Evolutionary conservation across 2,797 vertebrate genomes (phyloP), one percentile per base, ranked within the genome.

Genomic region (Bovichtus variegatus): DNA sequence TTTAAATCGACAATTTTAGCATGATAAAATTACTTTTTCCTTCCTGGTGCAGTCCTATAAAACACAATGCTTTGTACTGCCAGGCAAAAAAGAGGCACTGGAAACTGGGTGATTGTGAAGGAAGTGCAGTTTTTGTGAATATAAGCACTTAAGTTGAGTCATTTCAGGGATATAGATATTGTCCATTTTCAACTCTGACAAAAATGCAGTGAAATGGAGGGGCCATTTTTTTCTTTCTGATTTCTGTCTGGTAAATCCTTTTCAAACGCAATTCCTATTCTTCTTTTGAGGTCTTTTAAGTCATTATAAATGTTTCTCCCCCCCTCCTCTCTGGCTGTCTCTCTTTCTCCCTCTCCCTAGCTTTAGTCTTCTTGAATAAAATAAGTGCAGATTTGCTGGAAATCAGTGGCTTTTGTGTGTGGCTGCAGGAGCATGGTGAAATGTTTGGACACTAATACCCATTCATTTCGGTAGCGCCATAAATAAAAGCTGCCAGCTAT

Each of bases 401-500:
- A 99, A 98, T 99, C 97, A 98, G 97, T 96, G 95, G 96, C 97
- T 99, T 99, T 99, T 99, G 98, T 99, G 97, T 96, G 93, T 95
- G 96, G 96, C 97, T 96, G 96, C 97, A 95, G 97, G 97, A 98
- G 97, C 97, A 98, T 98, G 97, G 97, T 99, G 97, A 99, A 99
- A 99, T 99, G 98, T 99, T 99, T 99, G 98, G 98, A 99, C 98
- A 99, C 98, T 99, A 99, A 99, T 99, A 99, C 98, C 98, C 97
- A 97, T 99, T 99, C 98, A 99, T 99, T 99, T 99, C 95, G 96
- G 96, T 96, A 96, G 97, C 96, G 96, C 97, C 96, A 97, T 98
- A 99, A 99, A 99, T 99, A 99, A 99, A 98, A 98, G 97, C 97
- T 95, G 97, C 97, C 97, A 97, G 97, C 97, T 96, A 97, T 95